A percentile compares a stretch with the other conserved stretches of the same genome.
Conservation (phyloP, 1,140 invertebrate species). For the Nymphalis io region DNA sequence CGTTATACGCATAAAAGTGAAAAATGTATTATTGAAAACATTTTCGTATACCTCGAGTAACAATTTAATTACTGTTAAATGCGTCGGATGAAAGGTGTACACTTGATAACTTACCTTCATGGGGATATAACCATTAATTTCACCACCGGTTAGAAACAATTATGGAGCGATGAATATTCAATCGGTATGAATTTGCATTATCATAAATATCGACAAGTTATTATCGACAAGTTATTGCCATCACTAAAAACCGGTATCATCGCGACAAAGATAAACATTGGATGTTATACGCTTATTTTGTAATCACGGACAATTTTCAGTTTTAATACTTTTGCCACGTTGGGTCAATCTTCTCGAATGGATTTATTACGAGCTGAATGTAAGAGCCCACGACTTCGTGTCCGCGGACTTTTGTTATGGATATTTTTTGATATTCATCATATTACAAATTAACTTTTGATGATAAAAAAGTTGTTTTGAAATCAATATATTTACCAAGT, state of each 20-base stretch:
- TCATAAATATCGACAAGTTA: conserved; percentile 61
- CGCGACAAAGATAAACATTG: conserved; percentile 47
- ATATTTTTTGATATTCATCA: too few relatives aligned
- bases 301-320: conserved; percentile 26
- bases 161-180: conserved; percentile 59
- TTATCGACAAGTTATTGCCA: conserved; percentile 56
- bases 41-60: background rate
- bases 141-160: conserved; percentile 56
- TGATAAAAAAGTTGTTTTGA: too few relatives aligned
- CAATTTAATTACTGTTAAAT: conserved; percentile 21
- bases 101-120: conserved; percentile 14
- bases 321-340: conserved; percentile 32
- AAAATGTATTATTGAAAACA: conserved; percentile 3
- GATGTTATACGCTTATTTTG: conserved; percentile 24
- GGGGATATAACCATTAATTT: conserved; percentile 45
- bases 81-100: conserved; percentile 21
- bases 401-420: background rate
- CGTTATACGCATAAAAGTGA: background rate
- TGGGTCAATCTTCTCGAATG: background rate
- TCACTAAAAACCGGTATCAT: conserved; percentile 50
- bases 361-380: background rate
- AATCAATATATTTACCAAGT: too few relatives aligned
- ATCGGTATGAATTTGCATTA: conserved; percentile 55
- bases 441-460: too few relatives aligned
- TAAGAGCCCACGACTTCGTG: background rate